Evolutionary conservation across 2,113 vertebrate genomes (phyloP).

Genomic region (Copsychus sechellarum): DNA sequence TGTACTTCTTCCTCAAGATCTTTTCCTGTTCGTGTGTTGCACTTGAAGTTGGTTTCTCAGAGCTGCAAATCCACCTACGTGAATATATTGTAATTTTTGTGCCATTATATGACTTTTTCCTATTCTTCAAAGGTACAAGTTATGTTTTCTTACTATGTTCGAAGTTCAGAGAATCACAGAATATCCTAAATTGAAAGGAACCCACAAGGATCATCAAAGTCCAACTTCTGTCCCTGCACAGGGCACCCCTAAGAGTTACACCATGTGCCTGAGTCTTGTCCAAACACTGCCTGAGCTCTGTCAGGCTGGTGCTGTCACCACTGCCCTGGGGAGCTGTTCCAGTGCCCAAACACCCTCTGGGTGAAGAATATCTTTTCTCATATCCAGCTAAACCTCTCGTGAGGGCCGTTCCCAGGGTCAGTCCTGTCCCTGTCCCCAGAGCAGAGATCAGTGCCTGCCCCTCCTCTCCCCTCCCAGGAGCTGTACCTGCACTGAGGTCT

Average conservation of each 20-base stretch:
- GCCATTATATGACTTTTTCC: not conserved
- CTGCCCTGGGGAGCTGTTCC: not conserved
- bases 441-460: not conserved
- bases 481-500: not conserved
- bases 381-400: not conserved
- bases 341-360: not conserved
- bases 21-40: not conserved
- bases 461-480: not conserved
- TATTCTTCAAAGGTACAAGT: not conserved
- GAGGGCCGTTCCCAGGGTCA: not conserved
- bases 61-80: not conserved
- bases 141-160: not conserved
- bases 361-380: accelerated
- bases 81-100: not conserved
- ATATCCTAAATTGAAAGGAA: not conserved
- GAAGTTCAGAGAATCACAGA: not conserved
- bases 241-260: not conserved
- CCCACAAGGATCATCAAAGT: not conserved
- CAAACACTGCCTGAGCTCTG: accelerated
- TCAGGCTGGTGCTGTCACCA: not conserved
- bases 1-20: not conserved
- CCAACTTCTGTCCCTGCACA: too few species aligned
- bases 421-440: not conserved
- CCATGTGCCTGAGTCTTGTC: not conserved
- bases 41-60: not conserved